Evolutionary conservation across 2,797 vertebrate species (phyloP).

Genomic region (Kryptolebias ocellatus): DNA sequence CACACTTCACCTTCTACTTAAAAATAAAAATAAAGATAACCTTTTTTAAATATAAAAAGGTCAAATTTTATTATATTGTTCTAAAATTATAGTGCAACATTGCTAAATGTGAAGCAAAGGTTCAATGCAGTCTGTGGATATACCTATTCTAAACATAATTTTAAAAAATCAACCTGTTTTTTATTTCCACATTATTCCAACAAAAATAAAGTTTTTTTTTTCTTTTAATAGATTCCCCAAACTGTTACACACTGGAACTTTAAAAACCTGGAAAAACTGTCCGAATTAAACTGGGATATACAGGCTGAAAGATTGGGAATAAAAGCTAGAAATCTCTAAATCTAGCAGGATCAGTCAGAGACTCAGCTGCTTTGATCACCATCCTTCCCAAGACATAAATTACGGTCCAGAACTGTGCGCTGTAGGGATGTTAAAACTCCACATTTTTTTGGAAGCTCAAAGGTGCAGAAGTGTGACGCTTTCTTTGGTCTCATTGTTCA

Average conservation of each 20-base stretch:
- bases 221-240: not conserved
- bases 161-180: not conserved
- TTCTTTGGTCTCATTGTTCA: slow-evolving; percentile 11
- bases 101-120: not conserved
- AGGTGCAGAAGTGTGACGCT: slow-evolving; percentile 4
- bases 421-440: not conserved
- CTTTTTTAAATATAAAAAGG: too few species aligned
- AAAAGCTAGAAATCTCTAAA: slow-evolving; percentile 43
- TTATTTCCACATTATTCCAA: not conserved
- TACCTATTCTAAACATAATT: too few species aligned
- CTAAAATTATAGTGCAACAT: not conserved
- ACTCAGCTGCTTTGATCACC: slow-evolving; percentile 38
- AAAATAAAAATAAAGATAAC: not conserved
- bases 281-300: slow-evolving; percentile 28
- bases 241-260: not conserved
- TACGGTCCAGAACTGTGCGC: slow-evolving; percentile 10
- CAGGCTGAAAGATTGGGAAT: slow-evolving; percentile 11
- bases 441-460: slow-evolving; percentile 5
- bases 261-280: slow-evolving; percentile 6
- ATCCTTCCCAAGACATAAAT: slow-evolving; percentile 22
- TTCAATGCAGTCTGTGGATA: not conserved
- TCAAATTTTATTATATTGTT: not conserved
- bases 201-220: not conserved
- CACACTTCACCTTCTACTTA: not conserved
- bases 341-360: slow-evolving; percentile 32